A percentile compares a stretch with the other conserved stretches of the same genome.
Conservation (phyloP, 30 jellyfish, hydroid and myxozoan genomes). For the Aurelia sp. region DNA sequence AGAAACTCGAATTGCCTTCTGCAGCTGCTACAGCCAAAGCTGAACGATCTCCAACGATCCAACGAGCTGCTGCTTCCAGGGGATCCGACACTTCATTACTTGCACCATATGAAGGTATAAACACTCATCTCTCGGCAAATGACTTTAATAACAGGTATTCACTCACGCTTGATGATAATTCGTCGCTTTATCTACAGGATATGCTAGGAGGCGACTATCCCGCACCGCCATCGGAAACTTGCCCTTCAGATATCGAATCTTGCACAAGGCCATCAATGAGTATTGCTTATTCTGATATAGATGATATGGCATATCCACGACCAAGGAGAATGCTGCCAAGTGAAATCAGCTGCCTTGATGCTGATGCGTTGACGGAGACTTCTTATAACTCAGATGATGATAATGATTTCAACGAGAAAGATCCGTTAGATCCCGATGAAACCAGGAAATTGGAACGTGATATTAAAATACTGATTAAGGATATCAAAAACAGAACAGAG, state of each 20-base stretch:
- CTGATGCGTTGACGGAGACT: slow-evolving; percentile 87
- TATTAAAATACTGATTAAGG: slow-evolving; percentile 79
- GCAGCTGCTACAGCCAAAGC: slow-evolving; percentile 9
- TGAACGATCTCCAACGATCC: slow-evolving; percentile 57
- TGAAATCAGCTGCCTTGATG: slow-evolving; percentile 72
- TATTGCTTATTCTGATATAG: slow-evolving; percentile 59
- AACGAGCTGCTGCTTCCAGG: slow-evolving; percentile 60
- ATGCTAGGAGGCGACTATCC: slow-evolving; percentile 78
- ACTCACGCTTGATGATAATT: slow-evolving; percentile 71
- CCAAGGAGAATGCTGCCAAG: slow-evolving; percentile 68
- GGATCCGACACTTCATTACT: slow-evolving; percentile 58
- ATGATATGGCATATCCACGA: slow-evolving; percentile 63
- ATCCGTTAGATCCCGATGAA: slow-evolving; percentile 92
- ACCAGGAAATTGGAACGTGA: slow-evolving; percentile 92
- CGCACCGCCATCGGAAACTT: slow-evolving; percentile 84
- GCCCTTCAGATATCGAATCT: slow-evolving; percentile 75
- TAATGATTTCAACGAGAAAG: slow-evolving; percentile 68
- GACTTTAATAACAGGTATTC: slow-evolving; percentile 91
- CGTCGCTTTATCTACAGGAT: slow-evolving; percentile 81
- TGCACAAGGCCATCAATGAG: slow-evolving; percentile 86
- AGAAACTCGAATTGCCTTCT: slow-evolving; percentile 26
- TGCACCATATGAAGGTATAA: slow-evolving; percentile 64
- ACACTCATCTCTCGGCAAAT: slow-evolving; percentile 60
- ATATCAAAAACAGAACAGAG: slow-evolving; percentile 79
- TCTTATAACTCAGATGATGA: slow-evolving; percentile 89